phyloP scores from a whole-genome alignment of 1,140 invertebrate genomes.

The Diorhabda sublineata region DNA sequence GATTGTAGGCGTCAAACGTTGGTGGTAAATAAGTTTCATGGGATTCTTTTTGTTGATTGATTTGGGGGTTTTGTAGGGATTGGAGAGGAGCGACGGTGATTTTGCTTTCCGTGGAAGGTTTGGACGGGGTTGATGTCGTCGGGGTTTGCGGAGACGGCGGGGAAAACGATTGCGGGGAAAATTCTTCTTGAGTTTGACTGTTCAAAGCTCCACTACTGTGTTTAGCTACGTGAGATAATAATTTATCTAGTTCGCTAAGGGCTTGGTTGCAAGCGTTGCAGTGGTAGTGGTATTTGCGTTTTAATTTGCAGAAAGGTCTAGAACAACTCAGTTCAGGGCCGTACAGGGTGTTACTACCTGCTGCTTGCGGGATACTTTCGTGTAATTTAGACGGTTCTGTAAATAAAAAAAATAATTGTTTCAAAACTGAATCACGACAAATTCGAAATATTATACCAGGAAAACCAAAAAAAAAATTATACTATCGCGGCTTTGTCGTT shows the following conservation, averaged over 20 bases:
- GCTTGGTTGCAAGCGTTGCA: conserved; percentile 84
- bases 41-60: conserved; percentile 24
- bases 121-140: background rate
- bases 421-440: no score
- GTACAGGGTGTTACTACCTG: conserved; percentile 39
- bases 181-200: conserved; percentile 51
- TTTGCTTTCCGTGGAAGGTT: conserved; percentile 34
- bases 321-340: conserved; percentile 65
- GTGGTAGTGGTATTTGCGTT: conserved; percentile 79
- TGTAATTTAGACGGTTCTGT: conserved; percentile 3
- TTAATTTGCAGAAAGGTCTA: conserved; percentile 80
- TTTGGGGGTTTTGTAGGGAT: conserved; percentile 35
- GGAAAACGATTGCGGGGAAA: conserved; percentile 39
- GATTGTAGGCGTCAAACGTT: conserved; percentile 44
- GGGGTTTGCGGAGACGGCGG: conserved; percentile 20
- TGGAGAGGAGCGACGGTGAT: conserved; percentile 44
- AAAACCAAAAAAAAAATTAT: no score
- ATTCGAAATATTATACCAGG: no score
- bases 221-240: conserved; percentile 67
- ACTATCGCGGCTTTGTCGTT: no score
- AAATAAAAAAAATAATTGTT: conserved; percentile 6
- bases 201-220: conserved; percentile 59
- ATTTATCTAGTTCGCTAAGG: conserved; percentile 64
- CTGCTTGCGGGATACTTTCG: conserved; percentile 14
- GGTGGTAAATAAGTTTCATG: conserved; percentile 38